phyloP scores from a whole-genome alignment of 2,888 invertebrate genomes.

The Malthinus seriepunctatus region DNA sequence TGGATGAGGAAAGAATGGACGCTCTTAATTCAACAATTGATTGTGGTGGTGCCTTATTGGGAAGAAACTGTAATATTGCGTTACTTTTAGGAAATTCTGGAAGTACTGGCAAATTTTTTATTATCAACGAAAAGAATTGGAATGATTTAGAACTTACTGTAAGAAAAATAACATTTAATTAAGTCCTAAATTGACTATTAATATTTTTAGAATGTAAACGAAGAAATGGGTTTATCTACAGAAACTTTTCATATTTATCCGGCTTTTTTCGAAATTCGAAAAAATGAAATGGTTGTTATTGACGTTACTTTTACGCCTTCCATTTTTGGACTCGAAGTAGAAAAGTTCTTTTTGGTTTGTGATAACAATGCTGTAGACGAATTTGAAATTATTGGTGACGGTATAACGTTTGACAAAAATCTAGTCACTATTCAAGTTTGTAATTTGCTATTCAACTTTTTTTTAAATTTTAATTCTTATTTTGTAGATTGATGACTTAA shows the following conservation, averaged over 20 bases:
- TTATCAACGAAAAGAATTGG: slow-evolving; percentile 56
- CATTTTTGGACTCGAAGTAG: slow-evolving; percentile 48
- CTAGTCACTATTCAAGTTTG: slow-evolving; percentile 41
- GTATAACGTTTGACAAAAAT: slow-evolving; percentile 46
- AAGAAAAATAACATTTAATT: slow-evolving; percentile 20
- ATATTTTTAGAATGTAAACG: slow-evolving; percentile 20
- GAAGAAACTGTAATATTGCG: slow-evolving; percentile 43
- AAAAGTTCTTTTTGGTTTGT: slow-evolving; percentile 52
- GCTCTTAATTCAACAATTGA: slow-evolving; percentile 52
- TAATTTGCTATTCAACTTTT: too few species aligned
- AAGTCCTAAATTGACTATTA: neutral
- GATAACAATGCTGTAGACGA: slow-evolving; percentile 51
- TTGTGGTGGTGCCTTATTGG: slow-evolving; percentile 52
- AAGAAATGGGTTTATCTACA: slow-evolving; percentile 42
- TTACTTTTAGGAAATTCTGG: slow-evolving; percentile 51
- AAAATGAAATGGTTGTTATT: slow-evolving; percentile 48
- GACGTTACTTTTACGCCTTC: slow-evolving; percentile 50
- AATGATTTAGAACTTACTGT: slow-evolving; percentile 48
- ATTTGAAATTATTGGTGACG: slow-evolving; percentile 55
- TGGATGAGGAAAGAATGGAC: slow-evolving; percentile 26
- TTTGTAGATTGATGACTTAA: too few species aligned
- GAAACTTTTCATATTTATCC: slow-evolving; percentile 52
- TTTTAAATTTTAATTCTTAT: too few species aligned
- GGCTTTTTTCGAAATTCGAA: slow-evolving; percentile 49
- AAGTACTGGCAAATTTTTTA: slow-evolving; percentile 51